Percentiles rank a stretch among this genome's conserved stretches.
These are phyloP conservation scores for Ancistrus triradiatus DNA, from an alignment of 2,113 vertebrate species.

Conservation along the genomic window DNA sequence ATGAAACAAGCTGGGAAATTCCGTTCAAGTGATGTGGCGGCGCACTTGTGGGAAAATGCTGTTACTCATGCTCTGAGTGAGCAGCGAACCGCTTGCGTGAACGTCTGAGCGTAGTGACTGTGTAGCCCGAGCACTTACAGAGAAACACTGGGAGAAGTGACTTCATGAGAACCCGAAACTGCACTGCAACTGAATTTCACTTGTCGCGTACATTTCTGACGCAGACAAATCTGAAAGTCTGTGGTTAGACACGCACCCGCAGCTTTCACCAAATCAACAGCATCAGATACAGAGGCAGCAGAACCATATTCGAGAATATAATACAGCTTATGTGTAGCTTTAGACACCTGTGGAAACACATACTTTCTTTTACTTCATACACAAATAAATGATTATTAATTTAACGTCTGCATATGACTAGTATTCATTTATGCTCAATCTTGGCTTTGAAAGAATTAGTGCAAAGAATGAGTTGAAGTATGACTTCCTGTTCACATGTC, in stretches of 20 bases:
- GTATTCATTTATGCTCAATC: no score
- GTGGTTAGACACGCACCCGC: slow-evolving; percentile 3
- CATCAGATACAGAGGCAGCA: background rate
- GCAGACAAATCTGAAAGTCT: background rate
- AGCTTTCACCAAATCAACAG: slow-evolving; percentile 6
- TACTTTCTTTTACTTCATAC: background rate
- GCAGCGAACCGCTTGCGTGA: slow-evolving; percentile 22
- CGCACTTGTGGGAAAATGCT: slow-evolving; percentile 38
- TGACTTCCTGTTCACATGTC: slow-evolving; percentile 1
- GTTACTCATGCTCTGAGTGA: slow-evolving; percentile 41
- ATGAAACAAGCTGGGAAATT: slow-evolving; percentile 47
- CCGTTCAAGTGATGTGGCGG: slow-evolving; percentile 42
- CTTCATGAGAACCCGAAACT: slow-evolving; percentile 20
- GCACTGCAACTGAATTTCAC: background rate
- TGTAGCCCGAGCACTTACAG: slow-evolving; percentile 22
- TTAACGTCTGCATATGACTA: background rate
- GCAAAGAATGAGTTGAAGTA: background rate
- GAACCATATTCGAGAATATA: background rate
- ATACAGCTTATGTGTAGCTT: background rate
- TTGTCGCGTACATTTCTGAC: slow-evolving; percentile 6
- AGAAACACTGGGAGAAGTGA: slow-evolving; percentile 35
- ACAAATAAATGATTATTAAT: background rate
- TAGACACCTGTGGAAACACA: background rate
- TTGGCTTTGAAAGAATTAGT: background rate
- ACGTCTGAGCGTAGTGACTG: slow-evolving; percentile 13